These are phyloP conservation scores for Lophotriccus pileatus DNA, from an alignment of 2,797 vertebrate genomes.

Conservation along the genomic window DNA sequence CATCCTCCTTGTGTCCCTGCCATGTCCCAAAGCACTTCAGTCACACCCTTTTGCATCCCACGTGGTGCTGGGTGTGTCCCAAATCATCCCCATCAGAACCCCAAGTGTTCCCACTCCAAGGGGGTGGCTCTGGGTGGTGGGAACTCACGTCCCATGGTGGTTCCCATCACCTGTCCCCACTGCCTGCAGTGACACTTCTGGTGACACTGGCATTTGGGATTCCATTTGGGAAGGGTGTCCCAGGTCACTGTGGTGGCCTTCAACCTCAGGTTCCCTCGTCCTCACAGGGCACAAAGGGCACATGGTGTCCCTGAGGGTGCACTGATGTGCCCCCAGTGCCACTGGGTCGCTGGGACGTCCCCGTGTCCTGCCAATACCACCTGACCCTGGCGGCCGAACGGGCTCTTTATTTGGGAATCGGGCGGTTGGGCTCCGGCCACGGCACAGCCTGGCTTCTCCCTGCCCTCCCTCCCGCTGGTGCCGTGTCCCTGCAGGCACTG, in stretches of 20 bases:
- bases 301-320: background rate
- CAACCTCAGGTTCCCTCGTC: background rate
- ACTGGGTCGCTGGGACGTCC: background rate
- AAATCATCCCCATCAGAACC: background rate
- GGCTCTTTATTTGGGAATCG: background rate
- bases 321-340: too few species aligned
- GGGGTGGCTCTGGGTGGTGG: background rate
- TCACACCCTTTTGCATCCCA: rapidly evolving
- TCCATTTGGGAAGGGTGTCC: background rate
- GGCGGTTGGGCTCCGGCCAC: rapidly evolving
- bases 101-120: background rate
- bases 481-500: background rate
- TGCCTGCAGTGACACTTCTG: background rate
- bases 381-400: rapidly evolving
- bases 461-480: rapidly evolving
- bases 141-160: rapidly evolving
- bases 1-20: background rate
- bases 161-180: background rate
- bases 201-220: background rate
- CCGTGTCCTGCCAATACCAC: background rate
- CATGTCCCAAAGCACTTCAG: background rate
- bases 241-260: rapidly evolving
- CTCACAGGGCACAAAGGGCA: background rate
- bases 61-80: background rate
- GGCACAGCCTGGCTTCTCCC: background rate